Evolutionary conservation across 2,113 vertebrate genomes (phyloP).

Genomic region (Stigmatopora nigra): DNA sequence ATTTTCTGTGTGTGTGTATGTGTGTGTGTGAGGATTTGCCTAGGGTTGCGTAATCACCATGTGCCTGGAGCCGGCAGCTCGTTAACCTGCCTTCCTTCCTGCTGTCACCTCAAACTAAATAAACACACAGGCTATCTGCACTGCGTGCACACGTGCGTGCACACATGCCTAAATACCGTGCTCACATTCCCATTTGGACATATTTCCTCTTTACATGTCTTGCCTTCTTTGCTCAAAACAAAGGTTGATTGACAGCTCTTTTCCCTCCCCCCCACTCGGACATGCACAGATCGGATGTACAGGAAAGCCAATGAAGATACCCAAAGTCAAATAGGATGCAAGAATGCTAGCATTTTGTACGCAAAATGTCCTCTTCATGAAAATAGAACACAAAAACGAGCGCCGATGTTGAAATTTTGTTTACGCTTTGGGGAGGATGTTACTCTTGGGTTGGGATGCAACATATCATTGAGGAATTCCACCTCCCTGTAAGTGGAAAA

Average conservation of each 20-base stretch:
- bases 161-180: slow-evolving; percentile 12
- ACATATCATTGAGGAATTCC: slow-evolving; percentile 64
- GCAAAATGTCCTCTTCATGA: too few species aligned
- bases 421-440: slow-evolving; percentile 64
- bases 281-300: too few species aligned
- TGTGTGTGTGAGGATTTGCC: slow-evolving; percentile 14
- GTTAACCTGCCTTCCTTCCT: slow-evolving; percentile 71
- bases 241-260: slow-evolving; percentile 31
- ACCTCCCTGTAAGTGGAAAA: slow-evolving; percentile 60
- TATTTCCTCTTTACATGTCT: slow-evolving; percentile 25
- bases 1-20: slow-evolving; percentile 17
- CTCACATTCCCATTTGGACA: slow-evolving; percentile 16
- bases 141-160: slow-evolving; percentile 26
- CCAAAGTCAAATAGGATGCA: not conserved
- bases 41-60: slow-evolving; percentile 62
- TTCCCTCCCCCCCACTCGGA: not conserved
- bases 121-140: slow-evolving; percentile 60
- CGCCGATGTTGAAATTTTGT: slow-evolving; percentile 45
- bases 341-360: too few species aligned
- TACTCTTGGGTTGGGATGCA: slow-evolving; percentile 62
- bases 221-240: not conserved
- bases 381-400: slow-evolving; percentile 9
- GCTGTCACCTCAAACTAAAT: slow-evolving; percentile 71
- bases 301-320: not conserved
- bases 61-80: slow-evolving; percentile 66